Conservation (phyloP, 2,797 vertebrate genomes). For the Neopelma chrysocephalum region DNA sequence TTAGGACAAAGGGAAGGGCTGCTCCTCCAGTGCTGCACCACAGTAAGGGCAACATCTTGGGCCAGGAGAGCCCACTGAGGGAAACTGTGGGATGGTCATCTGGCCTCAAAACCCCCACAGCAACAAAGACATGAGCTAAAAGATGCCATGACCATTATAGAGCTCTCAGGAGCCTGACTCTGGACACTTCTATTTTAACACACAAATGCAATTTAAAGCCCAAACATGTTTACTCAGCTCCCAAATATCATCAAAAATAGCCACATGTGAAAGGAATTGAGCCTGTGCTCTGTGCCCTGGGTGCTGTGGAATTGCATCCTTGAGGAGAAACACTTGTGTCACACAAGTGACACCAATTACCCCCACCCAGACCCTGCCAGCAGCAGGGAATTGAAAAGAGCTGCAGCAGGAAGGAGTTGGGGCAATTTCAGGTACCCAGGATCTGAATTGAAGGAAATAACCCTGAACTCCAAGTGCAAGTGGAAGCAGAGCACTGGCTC, state of each 20-base stretch:
- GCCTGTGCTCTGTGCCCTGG: not conserved
- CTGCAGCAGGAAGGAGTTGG: not conserved
- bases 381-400: not conserved
- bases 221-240: not conserved
- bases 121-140: not conserved
- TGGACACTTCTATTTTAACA: not conserved
- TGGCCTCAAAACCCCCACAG: fast-evolving
- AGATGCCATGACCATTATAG: not conserved
- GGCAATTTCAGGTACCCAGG: fast-evolving
- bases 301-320: not conserved
- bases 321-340: not conserved
- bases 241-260: not conserved
- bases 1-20: not conserved
- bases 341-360: not conserved
- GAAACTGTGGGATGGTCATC: too few species aligned
- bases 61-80: not conserved
- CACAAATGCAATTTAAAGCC: not conserved
- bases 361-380: not conserved
- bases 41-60: not conserved
- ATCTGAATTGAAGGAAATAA: not conserved
- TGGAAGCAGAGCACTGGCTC: not conserved
- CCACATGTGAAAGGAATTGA: not conserved
- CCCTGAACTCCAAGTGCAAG: not conserved
- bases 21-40: fast-evolving
- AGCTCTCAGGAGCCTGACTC: not conserved